Conservation (phyloP, 2,888 invertebrate genomes). For the Drosophila parthenogenetica region DNA sequence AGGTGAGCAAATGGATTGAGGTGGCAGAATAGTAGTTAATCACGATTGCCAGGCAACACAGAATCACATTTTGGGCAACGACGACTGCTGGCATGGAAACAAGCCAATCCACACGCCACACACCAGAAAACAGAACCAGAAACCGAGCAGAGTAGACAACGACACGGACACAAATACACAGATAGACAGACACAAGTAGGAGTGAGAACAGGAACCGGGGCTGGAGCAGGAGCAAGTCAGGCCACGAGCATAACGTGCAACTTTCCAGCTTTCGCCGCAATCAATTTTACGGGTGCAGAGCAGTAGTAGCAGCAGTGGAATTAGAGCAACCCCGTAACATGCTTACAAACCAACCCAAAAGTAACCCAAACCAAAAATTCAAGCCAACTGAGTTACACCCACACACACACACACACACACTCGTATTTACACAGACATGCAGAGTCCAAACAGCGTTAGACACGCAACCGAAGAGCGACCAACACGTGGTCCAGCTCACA, state of each 20-base stretch:
- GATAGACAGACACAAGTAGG: constrained; percentile 2
- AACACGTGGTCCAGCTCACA: constrained; percentile 85
- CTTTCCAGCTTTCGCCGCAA: constrained; percentile 83
- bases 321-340: constrained; percentile 70
- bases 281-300: constrained; percentile 79
- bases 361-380: constrained; percentile 14
- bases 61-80: constrained; percentile 48
- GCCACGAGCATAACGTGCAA: constrained; percentile 81
- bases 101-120: constrained; percentile 60
- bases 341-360: constrained; percentile 34
- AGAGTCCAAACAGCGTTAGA: constrained; percentile 56
- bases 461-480: constrained; percentile 58
- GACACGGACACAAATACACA: constrained; percentile 25
- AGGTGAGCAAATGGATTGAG: too few relatives aligned
- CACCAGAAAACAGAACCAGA: constrained; percentile 48
- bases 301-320: constrained; percentile 53
- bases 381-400: constrained; percentile 32
- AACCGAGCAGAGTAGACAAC: constrained; percentile 25
- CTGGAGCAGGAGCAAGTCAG: constrained; percentile 71
- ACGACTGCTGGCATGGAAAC: constrained; percentile 44
- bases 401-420: constrained; percentile 13
- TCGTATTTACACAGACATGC: constrained; percentile 2
- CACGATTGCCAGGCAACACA: constrained; percentile 32
- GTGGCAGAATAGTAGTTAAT: constrained; percentile 25
- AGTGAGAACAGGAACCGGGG: background rate